A percentile compares a stretch with the other conserved stretches of the same genome.
These are phyloP conservation scores for Chelon auratus DNA, from an alignment of 2,797 vertebrate genomes.

Conservation along the genomic window DNA sequence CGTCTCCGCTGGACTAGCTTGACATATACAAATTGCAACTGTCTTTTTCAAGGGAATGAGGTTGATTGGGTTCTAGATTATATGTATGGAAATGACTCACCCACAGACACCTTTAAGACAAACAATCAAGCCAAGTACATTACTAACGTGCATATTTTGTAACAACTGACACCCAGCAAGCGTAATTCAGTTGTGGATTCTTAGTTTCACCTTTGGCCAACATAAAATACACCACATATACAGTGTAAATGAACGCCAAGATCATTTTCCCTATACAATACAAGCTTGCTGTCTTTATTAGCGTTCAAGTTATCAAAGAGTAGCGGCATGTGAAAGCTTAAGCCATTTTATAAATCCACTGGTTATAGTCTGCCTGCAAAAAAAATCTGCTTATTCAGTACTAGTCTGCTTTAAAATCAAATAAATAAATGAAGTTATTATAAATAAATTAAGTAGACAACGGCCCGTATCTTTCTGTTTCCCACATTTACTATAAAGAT, in stretches of 20 bases:
- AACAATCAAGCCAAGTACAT: constrained; percentile 36
- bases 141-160: background rate
- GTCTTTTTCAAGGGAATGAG: constrained; percentile 19
- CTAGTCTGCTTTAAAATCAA: too few relatives aligned
- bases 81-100: constrained; percentile 38
- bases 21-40: constrained; percentile 53
- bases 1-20: constrained; percentile 37
- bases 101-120: constrained; percentile 36
- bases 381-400: too few relatives aligned
- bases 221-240: background rate
- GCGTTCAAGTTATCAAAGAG: background rate
- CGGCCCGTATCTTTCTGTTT: too few relatives aligned
- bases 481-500: too few relatives aligned
- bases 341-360: too few relatives aligned
- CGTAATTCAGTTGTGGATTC: background rate
- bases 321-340: background rate
- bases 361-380: too few relatives aligned
- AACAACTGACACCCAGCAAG: background rate
- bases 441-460: too few relatives aligned
- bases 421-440: too few relatives aligned
- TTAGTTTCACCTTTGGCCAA: background rate
- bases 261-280: background rate
- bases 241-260: background rate
- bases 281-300: background rate
- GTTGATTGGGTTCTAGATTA: constrained; percentile 47